phyloP scores from a whole-genome alignment of 2,113 vertebrate genomes.

The Emydocephalus ijimae region DNA sequence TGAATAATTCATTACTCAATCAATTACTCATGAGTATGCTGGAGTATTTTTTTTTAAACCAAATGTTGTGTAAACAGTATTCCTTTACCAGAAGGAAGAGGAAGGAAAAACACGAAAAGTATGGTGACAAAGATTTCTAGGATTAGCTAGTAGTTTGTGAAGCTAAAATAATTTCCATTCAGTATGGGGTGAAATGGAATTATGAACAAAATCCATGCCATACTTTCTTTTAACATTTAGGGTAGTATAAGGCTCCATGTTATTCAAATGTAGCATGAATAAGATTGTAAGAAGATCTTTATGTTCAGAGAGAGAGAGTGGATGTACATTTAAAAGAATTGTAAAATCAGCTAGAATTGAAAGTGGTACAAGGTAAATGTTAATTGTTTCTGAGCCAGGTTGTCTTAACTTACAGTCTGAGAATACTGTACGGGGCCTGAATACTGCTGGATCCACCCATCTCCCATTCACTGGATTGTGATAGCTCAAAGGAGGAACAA shows the following conservation, averaged over 20 bases:
- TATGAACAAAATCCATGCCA: neutral
- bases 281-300: neutral
- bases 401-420: neutral
- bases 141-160: neutral
- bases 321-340: neutral
- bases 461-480: neutral
- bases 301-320: neutral
- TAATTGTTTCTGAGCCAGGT: neutral
- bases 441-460: neutral
- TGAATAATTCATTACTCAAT: too few species aligned
- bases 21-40: neutral
- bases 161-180: neutral
- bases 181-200: neutral
- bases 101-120: neutral
- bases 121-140: neutral
- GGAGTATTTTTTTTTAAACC: neutral
- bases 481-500: neutral
- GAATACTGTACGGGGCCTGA: neutral
- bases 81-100: neutral
- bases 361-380: neutral
- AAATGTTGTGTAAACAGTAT: neutral
- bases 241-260: neutral
- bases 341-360: neutral
- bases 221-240: neutral
- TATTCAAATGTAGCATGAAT: neutral